These are phyloP conservation scores for Morone saxatilis DNA, from an alignment of 2,113 vertebrate species.

Conservation along the genomic window DNA sequence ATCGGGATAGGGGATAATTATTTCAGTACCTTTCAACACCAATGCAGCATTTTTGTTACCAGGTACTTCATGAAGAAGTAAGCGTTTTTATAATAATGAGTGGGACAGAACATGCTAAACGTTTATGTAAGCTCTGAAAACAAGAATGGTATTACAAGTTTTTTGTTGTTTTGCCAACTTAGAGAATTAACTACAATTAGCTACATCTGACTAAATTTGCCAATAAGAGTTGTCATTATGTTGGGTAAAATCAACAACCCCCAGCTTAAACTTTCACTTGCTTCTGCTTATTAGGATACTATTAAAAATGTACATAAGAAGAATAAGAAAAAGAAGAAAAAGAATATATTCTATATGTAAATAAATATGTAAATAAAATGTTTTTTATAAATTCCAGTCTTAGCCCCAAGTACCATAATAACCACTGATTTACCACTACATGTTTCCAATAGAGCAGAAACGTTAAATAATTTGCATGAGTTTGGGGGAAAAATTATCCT, in stretches of 20 bases:
- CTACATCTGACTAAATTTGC: neutral
- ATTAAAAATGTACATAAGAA: neutral
- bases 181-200: neutral
- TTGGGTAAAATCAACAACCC: neutral
- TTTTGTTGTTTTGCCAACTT: neutral
- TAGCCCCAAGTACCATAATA: neutral
- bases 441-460: conserved; percentile 10
- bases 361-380: neutral
- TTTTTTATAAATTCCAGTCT: neutral
- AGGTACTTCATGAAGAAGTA: too few species aligned
- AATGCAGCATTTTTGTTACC: too few species aligned
- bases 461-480: conserved; percentile 34
- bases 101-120: too few species aligned
- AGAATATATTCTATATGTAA: neutral
- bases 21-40: too few species aligned
- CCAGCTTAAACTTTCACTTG: neutral
- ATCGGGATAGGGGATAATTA: too few species aligned
- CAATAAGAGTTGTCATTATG: neutral
- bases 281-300: neutral
- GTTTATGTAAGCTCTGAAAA: too few species aligned
- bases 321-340: neutral
- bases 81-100: too few species aligned
- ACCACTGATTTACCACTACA: neutral
- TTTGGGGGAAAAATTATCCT: conserved; percentile 15
- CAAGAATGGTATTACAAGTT: too few species aligned